phyloP scores from a whole-genome alignment of 53 echinoderm and acorn worm genomes.

The Glandiceps talaboti region DNA sequence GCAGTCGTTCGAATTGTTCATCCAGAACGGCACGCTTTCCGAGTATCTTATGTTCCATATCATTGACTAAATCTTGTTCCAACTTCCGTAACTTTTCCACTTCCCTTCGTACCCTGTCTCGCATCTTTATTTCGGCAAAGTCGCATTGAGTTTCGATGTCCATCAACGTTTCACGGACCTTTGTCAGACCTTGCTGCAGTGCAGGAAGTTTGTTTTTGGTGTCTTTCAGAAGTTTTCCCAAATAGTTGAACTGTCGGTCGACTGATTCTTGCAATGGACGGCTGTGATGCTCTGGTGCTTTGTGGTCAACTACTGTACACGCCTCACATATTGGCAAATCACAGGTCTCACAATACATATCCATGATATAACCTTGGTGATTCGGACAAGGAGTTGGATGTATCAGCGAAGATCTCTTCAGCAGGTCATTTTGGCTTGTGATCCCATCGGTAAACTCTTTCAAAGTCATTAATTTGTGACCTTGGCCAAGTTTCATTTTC shows the following conservation, averaged over 20 bases:
- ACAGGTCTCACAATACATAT: slow-evolving; percentile 86
- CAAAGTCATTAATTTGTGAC: slow-evolving; percentile 56
- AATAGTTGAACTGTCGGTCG: slow-evolving; percentile 18
- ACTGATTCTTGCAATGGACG: slow-evolving; percentile 52
- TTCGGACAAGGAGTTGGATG: slow-evolving; percentile 18
- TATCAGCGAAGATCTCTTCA: neutral
- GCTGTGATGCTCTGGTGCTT: slow-evolving; percentile 41
- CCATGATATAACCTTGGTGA: slow-evolving; percentile 57
- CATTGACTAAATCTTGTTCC: neutral
- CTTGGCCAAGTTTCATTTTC: slow-evolving; percentile 56
- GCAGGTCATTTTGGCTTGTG: neutral
- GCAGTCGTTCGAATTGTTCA: slow-evolving; percentile 49
- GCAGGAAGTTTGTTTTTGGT: neutral
- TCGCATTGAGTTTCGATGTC: slow-evolving; percentile 10
- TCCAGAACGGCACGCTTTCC: slow-evolving; percentile 43
- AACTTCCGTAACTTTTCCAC: neutral
- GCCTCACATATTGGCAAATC: slow-evolving; percentile 79
- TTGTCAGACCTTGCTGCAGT: neutral
- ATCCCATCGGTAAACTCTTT: slow-evolving; percentile 46
- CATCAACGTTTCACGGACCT: slow-evolving; percentile 25
- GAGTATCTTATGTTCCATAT: slow-evolving; percentile 22
- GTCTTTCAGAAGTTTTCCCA: neutral
- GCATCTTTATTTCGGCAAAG: slow-evolving; percentile 31
- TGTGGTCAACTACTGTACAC: slow-evolving; percentile 61
- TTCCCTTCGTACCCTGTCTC: neutral